Evolutionary conservation across 1,140 invertebrate species (phyloP).

Genomic region (roundworm (Caenorhabditis elegans)): WBcel235 BX284602.5:7508501-7509000

Average conservation of each 20-base stretch:
- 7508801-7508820: slow-evolving; percentile 42
- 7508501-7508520: slow-evolving; percentile 52
- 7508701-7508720: slow-evolving; percentile 60
- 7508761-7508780: slow-evolving; percentile 16
- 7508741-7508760: slow-evolving; percentile 46
- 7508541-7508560: slow-evolving; percentile 60
- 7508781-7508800: slow-evolving; percentile 47
- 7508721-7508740: slow-evolving; percentile 61
- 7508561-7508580: not conserved
- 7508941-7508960: too few relatives aligned
- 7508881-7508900: too few relatives aligned
- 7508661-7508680: slow-evolving; percentile 65
- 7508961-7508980: too few relatives aligned
- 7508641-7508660: slow-evolving; percentile 62
- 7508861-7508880: not conserved
- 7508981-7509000: too few relatives aligned
- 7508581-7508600: slow-evolving; percentile 51
- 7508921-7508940: too few relatives aligned
- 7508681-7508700: slow-evolving; percentile 66
- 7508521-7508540: slow-evolving; percentile 58
- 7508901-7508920: not conserved
- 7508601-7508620: slow-evolving; percentile 62
- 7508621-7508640: slow-evolving; percentile 59
- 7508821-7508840: slow-evolving; percentile 25
- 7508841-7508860: not conserved